Base-by-base conservation (phyloP, 2,113 vertebrate species). In the Prunella fulvescens region DNA sequence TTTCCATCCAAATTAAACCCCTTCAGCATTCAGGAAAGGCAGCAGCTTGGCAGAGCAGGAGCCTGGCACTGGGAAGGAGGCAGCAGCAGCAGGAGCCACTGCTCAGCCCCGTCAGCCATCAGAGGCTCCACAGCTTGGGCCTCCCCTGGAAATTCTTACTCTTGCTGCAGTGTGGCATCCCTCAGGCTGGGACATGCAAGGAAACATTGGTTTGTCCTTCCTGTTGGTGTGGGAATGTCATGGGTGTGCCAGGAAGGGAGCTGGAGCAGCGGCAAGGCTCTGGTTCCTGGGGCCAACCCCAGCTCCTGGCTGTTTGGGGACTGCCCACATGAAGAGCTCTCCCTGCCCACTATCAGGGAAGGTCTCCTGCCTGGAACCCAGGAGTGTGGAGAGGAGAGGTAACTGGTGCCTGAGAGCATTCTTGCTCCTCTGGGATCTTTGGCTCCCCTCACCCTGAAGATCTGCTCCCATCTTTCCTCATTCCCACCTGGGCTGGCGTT, bases 181-280 rank as follows among this genome's bases (percentile, higher is more conserved):
- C 58, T 84, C 0, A 0, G 2, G 1, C 5, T 40, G 65, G 39
- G 50, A 24, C 45, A 2, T 4, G 24, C 37, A 25, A 37, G 37
- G 33, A 61, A 47, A 5, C 10, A 22, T 37, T 24, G 22, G 33
- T 48, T 81, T 73, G 54, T 42, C 64, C 48, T 51, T 57, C 45
- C 81, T 44, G 28, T 40, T 56, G 57, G 56, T 12, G 3, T 61
- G 72, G 60, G 31, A 6, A 1, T 16, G 29, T 22, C 1, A 0
- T 35, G 57, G 57, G 4, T 50, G 76, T 86, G 80, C 45, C 4
- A 22, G 31, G 50, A 3, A 1, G 45, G 40, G 51, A 60, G 33
- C 69, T 71, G 0, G 0, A 90, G 69, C 67, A 85, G 81, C 69
- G 62, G 39, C 23, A 54, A 44, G 57, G 44, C 12, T 14, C 24